phyloP scores from a whole-genome alignment of 2,113 vertebrate genomes.

The Myxocyprinus asiaticus region DNA sequence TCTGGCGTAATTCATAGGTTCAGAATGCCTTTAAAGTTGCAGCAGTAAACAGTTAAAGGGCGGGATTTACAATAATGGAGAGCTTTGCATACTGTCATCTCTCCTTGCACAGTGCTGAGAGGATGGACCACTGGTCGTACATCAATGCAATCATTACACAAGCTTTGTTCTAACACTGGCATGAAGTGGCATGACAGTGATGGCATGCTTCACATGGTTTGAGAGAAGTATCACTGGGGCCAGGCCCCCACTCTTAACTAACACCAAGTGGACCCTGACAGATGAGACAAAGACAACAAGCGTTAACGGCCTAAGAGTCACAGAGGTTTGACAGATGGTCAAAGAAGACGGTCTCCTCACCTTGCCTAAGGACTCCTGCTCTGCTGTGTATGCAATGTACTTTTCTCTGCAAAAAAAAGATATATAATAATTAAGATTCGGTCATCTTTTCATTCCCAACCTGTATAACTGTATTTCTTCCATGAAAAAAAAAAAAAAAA shows the following conservation, averaged over 20 bases:
- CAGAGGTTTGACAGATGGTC: neutral
- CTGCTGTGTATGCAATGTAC: conserved; percentile 88
- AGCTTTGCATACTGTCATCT: too few species aligned
- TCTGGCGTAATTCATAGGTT: neutral
- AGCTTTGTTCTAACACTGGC: conserved; percentile 48
- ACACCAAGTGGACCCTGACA: conserved; percentile 21
- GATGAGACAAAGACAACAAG: conserved; percentile 7
- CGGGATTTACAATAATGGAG: neutral
- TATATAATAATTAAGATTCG: neutral
- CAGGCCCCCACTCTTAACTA: conserved; percentile 47
- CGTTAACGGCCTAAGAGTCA: neutral
- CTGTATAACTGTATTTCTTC: too few species aligned
- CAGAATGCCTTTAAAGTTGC: neutral
- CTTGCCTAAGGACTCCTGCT: conserved; percentile 97
- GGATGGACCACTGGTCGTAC: conserved; percentile 40
- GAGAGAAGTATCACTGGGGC: conserved; percentile 62
- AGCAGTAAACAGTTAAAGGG: conserved; percentile 29
- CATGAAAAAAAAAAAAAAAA: too few species aligned
- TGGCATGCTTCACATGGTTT: conserved; percentile 57
- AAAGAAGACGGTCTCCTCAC: conserved; percentile 70
- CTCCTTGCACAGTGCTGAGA: neutral
- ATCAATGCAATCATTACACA: conserved; percentile 66
- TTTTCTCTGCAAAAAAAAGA: conserved; percentile 81
- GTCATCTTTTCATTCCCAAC: too few species aligned
- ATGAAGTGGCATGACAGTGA: conserved; percentile 9